These are phyloP conservation scores for Chelonus insularis DNA, from an alignment of 1,140 invertebrate species.

Conservation along the genomic window DNA sequence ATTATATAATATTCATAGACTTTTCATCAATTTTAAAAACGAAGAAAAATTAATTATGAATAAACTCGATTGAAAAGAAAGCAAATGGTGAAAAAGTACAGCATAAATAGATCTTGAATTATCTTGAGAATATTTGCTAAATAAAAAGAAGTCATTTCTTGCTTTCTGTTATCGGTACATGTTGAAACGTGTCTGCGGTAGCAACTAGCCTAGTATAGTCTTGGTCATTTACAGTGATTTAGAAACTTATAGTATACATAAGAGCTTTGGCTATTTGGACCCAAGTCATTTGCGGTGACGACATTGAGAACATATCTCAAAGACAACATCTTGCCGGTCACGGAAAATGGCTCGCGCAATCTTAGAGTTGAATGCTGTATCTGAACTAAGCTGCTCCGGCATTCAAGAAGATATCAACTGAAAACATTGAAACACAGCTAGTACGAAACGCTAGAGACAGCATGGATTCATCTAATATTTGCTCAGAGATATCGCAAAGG, in stretches of 20 bases:
- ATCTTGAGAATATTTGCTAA: too few relatives aligned
- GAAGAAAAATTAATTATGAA: too few relatives aligned
- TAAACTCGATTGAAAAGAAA: too few relatives aligned
- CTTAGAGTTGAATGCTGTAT: conserved; percentile 50
- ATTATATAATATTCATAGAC: too few relatives aligned
- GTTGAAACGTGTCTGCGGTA: neutral
- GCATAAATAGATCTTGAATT: too few relatives aligned
- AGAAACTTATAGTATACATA: neutral
- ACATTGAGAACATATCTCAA: conserved; percentile 45
- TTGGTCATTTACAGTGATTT: neutral
- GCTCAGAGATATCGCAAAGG: conserved; percentile 54
- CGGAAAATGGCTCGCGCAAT: conserved; percentile 58
- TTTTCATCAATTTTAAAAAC: too few relatives aligned
- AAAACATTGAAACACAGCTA: conserved; percentile 49
- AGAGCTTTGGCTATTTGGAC: neutral
- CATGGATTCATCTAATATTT: conserved; percentile 51
- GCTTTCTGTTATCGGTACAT: neutral
- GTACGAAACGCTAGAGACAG: neutral
- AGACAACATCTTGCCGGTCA: conserved; percentile 56
- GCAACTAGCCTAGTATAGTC: neutral
- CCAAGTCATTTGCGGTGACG: conserved; percentile 25
- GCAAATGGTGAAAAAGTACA: neutral
- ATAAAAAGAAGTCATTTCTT: neutral
- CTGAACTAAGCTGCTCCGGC: conserved; percentile 34
- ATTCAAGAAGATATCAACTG: conserved; percentile 56